Evolutionary conservation across 1,140 invertebrate genomes (phyloP).

Genomic region (Vanessa atalanta): DNA sequence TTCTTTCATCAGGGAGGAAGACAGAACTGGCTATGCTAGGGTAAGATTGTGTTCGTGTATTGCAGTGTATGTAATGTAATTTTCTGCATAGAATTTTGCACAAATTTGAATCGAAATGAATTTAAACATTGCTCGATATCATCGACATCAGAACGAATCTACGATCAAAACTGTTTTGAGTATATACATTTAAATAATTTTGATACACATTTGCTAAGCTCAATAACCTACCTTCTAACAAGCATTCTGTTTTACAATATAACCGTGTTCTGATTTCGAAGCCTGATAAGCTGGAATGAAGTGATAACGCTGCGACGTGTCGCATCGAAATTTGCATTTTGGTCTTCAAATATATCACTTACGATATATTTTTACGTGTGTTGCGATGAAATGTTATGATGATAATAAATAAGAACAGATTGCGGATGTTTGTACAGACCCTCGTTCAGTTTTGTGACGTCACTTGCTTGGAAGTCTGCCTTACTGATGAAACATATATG

Average conservation of each 20-base stretch:
- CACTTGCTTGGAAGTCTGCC: conserved; percentile 58
- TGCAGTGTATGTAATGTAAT: conserved; percentile 69
- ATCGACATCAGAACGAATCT: conserved; percentile 31
- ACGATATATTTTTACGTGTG: conserved; percentile 11
- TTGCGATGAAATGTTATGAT: conserved; percentile 3
- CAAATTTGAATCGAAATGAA: conserved; percentile 34
- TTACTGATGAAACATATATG: conserved; percentile 75
- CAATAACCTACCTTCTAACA: not conserved
- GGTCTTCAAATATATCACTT: conserved; percentile 51
- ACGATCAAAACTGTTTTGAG: conserved; percentile 10
- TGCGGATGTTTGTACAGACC: conserved; percentile 45
- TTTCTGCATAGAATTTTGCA: conserved; percentile 57
- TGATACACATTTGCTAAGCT: not conserved
- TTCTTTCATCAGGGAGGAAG: conserved; percentile 81
- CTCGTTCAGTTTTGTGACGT: conserved; percentile 22
- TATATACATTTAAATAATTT: conserved; percentile 4
- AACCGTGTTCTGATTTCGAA: conserved; percentile 43
- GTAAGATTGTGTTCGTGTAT: conserved; percentile 76
- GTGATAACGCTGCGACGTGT: conserved; percentile 34
- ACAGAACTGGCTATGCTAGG: conserved; percentile 79
- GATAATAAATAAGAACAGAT: conserved; percentile 3
- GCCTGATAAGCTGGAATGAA: conserved; percentile 46
- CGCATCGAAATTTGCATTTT: conserved; percentile 51
- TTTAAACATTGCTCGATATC: conserved; percentile 44
- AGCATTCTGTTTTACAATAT: conserved; percentile 8